phyloP scores from a whole-genome alignment of 2,113 vertebrate genomes.

The Coregonus clupeaformis region DNA sequence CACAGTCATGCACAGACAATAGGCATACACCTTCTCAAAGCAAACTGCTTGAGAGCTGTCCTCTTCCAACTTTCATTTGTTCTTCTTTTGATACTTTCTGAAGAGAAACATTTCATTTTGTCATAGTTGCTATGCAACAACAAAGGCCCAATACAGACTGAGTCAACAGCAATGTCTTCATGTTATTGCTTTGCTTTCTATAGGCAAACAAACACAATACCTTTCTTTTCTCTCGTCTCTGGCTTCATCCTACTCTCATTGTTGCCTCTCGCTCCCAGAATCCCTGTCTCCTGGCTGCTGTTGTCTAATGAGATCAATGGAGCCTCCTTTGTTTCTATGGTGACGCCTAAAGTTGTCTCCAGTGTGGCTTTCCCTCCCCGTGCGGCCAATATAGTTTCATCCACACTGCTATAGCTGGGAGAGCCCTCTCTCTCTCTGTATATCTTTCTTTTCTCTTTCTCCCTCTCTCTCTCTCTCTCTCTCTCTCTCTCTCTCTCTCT shows the following conservation, averaged over 20 bases:
- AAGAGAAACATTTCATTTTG: not conserved
- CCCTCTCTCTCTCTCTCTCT: not conserved
- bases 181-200: not conserved
- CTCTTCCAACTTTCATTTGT: not conserved
- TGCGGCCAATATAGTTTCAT: not conserved
- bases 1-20: not conserved
- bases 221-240: constrained; percentile 2
- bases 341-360: constrained; percentile 57
- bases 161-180: not conserved
- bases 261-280: constrained; percentile 10
- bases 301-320: constrained; percentile 59
- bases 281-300: constrained; percentile 43
- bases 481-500: too few relatives aligned
- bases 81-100: not conserved
- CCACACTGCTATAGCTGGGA: not conserved
- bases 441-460: not conserved
- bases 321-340: constrained; percentile 80
- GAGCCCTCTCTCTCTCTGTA: constrained; percentile 4
- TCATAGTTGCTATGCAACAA: not conserved
- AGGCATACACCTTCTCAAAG: constrained; percentile 13
- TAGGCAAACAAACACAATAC: not conserved
- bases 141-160: not conserved
- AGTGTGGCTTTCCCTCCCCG: constrained; percentile 28
- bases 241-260: constrained; percentile 12
- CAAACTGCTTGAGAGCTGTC: constrained; percentile 29